Evolutionary conservation across 2,113 vertebrate species (phyloP).

Genomic region (Cyprinus carpio): DNA sequence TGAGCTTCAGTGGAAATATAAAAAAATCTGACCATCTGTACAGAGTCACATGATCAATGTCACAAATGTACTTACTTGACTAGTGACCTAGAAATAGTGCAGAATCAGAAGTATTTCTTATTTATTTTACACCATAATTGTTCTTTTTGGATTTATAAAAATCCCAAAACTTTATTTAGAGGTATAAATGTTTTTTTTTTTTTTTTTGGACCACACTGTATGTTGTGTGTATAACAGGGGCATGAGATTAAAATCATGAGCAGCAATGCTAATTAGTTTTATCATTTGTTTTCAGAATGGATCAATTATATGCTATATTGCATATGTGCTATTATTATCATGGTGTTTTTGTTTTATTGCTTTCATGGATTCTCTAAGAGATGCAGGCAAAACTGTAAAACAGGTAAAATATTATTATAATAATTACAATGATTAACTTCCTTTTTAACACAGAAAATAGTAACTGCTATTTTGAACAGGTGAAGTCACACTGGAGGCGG

Average conservation of each 20-base stretch:
- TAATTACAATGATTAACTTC: neutral
- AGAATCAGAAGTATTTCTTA: neutral
- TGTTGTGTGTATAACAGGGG: neutral
- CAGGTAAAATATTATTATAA: neutral
- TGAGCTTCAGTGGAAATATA: neutral
- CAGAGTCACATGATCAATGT: no score
- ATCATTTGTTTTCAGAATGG: neutral
- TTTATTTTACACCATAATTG: neutral
- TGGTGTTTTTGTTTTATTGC: neutral
- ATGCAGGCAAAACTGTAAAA: neutral
- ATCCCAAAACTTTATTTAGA: neutral
- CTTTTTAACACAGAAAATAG: neutral
- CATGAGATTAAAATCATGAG: neutral
- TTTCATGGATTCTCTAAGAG: neutral
- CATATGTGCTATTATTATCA: neutral
- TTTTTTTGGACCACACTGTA: neutral
- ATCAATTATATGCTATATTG: neutral
- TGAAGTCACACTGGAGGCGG: neutral
- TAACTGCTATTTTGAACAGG: neutral
- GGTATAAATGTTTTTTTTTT: neutral
- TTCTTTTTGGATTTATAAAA: neutral
- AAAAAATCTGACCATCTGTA: neutral
- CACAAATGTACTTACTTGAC: no score
- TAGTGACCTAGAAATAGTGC: neutral
- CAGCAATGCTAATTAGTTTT: neutral